Percentiles rank a stretch among this genome's conserved stretches.
Conservation (phyloP, 2,888 invertebrate genomes). For the Parochlus steinenii region DNA sequence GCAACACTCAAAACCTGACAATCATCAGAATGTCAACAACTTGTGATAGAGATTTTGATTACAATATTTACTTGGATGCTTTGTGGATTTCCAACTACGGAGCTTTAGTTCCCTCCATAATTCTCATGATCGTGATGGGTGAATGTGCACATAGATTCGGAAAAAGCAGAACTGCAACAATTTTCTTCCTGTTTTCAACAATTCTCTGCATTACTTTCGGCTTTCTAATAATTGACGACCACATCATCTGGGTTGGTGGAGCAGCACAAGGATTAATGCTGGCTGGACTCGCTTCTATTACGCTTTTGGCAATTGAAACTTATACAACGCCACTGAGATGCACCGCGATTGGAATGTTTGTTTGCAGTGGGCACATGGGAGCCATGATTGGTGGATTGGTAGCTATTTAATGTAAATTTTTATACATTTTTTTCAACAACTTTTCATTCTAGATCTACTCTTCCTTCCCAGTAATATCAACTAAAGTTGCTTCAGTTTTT, state of each 20-base stretch:
- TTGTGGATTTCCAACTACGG: conserved; percentile 16
- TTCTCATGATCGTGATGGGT: conserved; percentile 15
- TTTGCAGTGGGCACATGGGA: conserved; percentile 16
- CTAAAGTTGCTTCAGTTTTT: conserved; percentile 16
- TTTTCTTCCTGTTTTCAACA: conserved; percentile 16
- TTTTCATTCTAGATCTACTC: conserved; percentile 14
- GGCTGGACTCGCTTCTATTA: conserved; percentile 16
- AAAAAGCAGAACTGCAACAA: conserved; percentile 16
- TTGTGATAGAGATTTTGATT: conserved; percentile 28
- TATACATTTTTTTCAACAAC: no score
- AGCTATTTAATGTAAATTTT: no score
- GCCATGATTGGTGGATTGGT: conserved; percentile 16
- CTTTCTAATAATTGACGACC: conserved; percentile 15
- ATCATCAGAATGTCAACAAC: conserved; percentile 27
- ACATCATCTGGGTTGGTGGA: conserved; percentile 17
- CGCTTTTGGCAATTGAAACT: conserved; percentile 16
- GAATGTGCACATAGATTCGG: conserved; percentile 16
- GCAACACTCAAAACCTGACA: conserved; percentile 36
- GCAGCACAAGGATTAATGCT: conserved; percentile 17
- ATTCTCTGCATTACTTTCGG: conserved; percentile 16
- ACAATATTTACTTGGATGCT: conserved; percentile 16
- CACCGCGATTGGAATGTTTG: conserved; percentile 16
- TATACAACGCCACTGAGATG: conserved; percentile 17
- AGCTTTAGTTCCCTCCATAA: conserved; percentile 15
- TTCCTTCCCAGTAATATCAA: conserved; percentile 14